Evolutionary conservation across 2,113 vertebrate genomes (phyloP).

Genomic region (Tympanuchus pallidicinctus): DNA sequence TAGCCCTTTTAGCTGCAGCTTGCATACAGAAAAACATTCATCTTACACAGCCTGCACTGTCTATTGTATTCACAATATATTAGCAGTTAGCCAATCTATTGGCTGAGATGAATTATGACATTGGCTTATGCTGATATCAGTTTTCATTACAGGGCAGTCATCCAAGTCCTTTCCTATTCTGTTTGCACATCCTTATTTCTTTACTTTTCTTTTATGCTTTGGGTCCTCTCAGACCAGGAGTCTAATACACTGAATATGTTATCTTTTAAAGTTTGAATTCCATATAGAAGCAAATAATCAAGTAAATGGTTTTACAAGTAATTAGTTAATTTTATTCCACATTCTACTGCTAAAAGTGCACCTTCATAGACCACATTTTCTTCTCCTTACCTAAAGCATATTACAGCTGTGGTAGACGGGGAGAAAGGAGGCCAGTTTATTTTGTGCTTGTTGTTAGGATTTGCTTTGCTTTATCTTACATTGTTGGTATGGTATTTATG

Average conservation of each 20-base stretch:
- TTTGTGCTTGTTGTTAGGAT: accelerated
- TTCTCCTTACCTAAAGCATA: neutral
- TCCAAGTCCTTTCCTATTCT: constrained; percentile 21
- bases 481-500: neutral
- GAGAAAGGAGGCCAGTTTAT: neutral
- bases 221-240: neutral
- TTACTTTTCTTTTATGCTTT: neutral
- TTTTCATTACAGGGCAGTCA: constrained; percentile 50
- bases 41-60: constrained; percentile 20
- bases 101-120: constrained; percentile 56
- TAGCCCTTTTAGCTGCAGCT: constrained; percentile 41
- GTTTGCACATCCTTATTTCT: constrained; percentile 19
- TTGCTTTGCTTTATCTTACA: neutral
- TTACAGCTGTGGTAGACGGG: neutral
- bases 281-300: neutral
- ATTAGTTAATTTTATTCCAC: neutral
- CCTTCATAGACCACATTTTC: neutral
- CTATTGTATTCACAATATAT: constrained; percentile 56
- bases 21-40: constrained; percentile 44
- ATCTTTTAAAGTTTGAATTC: neutral
- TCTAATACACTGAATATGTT: neutral
- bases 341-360: neutral
- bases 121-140: constrained; percentile 13
- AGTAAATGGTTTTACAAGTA: neutral
- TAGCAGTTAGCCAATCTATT: constrained; percentile 58